Conservation (phyloP, 1,140 invertebrate genomes). For the Saccostrea cuccullata region DNA sequence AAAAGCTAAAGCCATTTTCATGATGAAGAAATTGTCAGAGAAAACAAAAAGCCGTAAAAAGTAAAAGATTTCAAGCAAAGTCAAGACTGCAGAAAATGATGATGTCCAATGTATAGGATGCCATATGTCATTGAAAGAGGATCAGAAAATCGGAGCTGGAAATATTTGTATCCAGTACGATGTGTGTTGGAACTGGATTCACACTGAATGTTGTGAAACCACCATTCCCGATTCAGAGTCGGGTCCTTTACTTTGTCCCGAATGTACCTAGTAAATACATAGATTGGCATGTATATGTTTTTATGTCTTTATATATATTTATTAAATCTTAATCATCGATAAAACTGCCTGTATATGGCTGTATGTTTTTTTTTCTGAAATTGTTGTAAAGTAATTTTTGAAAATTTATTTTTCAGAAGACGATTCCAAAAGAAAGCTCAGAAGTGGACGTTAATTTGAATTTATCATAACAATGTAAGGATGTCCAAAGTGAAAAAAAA, state of each 20-base stretch:
- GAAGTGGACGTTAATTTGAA: no score
- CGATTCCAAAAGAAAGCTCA: no score
- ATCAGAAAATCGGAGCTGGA: no score
- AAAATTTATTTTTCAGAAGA: no score
- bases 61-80: not conserved
- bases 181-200: not conserved
- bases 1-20: constrained; percentile 8
- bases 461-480: no score
- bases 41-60: not conserved
- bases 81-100: not conserved
- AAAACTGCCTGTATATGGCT: no score
- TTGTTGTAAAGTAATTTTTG: no score
- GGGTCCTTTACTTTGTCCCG: not conserved
- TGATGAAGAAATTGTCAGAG: not conserved
- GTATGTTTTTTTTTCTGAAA: no score
- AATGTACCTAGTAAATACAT: not conserved
- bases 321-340: no score
- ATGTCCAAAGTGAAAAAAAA: no score
- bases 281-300: not conserved
- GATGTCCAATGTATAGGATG: not conserved
- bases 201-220: not conserved
- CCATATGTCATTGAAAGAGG: constrained; percentile 4
- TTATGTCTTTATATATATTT: not conserved
- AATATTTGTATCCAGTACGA: constrained; percentile 23
- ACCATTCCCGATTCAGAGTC: not conserved